Evolutionary conservation across 2,888 invertebrate genomes (phyloP).

Genomic region (Drosophila austrosaltans): DNA sequence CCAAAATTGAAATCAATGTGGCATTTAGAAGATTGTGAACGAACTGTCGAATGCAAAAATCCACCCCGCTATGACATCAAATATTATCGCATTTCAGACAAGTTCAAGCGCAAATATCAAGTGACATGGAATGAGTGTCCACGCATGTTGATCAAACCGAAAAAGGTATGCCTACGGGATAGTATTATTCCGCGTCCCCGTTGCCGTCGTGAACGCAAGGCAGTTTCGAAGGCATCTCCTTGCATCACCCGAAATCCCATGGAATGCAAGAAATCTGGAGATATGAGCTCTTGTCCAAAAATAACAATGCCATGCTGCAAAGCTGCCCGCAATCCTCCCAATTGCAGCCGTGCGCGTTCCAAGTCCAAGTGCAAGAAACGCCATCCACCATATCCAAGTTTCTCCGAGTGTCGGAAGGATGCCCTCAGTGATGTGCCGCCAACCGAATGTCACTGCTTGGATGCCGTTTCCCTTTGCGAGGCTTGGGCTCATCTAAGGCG

Average conservation of each 20-base stretch:
- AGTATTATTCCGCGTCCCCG: constrained; percentile 31
- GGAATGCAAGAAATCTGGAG: constrained; percentile 12
- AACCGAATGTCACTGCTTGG: constrained; percentile 51
- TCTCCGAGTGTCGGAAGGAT: constrained; percentile 60
- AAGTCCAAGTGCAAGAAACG: constrained; percentile 43
- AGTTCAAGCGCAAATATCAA: constrained; percentile 68
- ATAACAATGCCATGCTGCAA: constrained; percentile 52
- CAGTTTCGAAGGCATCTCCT: background rate
- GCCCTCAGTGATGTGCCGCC: constrained; percentile 1
- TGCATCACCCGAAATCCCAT: constrained; percentile 21
- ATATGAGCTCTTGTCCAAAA: constrained; percentile 11
- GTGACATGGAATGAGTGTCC: constrained; percentile 78
- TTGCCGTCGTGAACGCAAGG: constrained; percentile 43
- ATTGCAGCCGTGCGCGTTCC: constrained; percentile 26
- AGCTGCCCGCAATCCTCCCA: constrained; percentile 51
- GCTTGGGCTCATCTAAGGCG: constrained; percentile 58
- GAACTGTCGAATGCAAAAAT: constrained; percentile 46
- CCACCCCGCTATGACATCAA: constrained; percentile 42
- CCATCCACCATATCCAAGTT: constrained; percentile 61
- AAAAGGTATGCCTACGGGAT: constrained; percentile 55
- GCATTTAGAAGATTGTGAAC: constrained; percentile 40
- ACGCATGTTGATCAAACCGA: constrained; percentile 51
- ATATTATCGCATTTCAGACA: constrained; percentile 58
- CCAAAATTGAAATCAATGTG: constrained; percentile 32
- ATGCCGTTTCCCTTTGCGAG: constrained; percentile 40